Conservation (phyloP, 2,797 vertebrate genomes). For the Catostomus latipinnis region DNA sequence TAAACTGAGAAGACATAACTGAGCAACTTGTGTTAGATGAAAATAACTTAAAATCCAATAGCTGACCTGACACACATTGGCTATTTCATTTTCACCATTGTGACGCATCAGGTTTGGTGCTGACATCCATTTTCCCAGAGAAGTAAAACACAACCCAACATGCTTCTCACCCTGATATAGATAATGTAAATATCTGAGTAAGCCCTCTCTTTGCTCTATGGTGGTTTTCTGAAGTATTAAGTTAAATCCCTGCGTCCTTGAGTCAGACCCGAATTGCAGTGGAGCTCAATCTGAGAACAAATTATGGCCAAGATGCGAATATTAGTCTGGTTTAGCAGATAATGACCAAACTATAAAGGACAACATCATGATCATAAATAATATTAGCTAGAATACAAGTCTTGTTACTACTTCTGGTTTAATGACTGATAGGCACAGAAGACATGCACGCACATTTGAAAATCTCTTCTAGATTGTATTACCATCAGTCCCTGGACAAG, state of each 20-base stretch:
- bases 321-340: constrained; percentile 27
- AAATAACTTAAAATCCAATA: not conserved
- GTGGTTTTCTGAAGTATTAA: not conserved
- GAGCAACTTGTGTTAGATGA: not conserved
- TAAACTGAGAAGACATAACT: not conserved
- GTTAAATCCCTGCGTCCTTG: constrained; percentile 10
- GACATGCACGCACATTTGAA: constrained; percentile 53
- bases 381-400: constrained; percentile 26
- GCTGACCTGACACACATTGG: not conserved
- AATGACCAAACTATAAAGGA: constrained; percentile 36
- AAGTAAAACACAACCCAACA: not conserved
- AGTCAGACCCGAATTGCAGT: constrained; percentile 6
- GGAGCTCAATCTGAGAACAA: constrained; percentile 20
- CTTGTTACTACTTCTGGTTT: constrained; percentile 35
- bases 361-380: constrained; percentile 31
- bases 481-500: constrained; percentile 73
- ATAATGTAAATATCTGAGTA: not conserved
- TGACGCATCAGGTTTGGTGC: not conserved
- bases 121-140: not conserved
- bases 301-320: constrained; percentile 20
- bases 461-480: constrained; percentile 72
- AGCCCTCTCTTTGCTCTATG: not conserved
- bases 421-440: constrained; percentile 44
- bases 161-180: too few species aligned
- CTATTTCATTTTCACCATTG: not conserved